Conservation (phyloP, 2,888 invertebrate species). For the Xylophagus ater region DNA sequence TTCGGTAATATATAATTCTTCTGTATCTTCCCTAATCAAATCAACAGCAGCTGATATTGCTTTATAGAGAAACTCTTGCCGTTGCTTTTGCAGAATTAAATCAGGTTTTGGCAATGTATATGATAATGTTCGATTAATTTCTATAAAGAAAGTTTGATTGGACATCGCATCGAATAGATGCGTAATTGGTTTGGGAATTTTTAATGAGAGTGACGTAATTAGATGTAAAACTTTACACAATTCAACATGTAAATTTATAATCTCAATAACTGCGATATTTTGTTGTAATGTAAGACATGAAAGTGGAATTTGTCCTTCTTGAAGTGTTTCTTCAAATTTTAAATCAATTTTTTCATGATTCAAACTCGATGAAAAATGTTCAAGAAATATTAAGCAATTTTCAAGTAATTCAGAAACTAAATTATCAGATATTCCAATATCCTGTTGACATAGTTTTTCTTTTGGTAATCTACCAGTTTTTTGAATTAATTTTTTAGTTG, state of each 20-base stretch:
- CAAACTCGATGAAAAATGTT: slow-evolving; percentile 28
- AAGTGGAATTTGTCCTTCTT: slow-evolving; percentile 47
- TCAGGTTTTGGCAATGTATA: slow-evolving; percentile 56
- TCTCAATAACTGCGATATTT: slow-evolving; percentile 59
- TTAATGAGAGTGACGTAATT: slow-evolving; percentile 66
- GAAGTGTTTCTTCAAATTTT: slow-evolving; percentile 33
- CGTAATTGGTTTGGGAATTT: slow-evolving; percentile 57
- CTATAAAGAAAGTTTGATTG: slow-evolving; percentile 42
- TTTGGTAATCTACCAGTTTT: slow-evolving; percentile 77
- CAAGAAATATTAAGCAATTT: slow-evolving; percentile 36
- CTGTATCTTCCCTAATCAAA: slow-evolving; percentile 51
- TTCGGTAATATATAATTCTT: slow-evolving; percentile 41
- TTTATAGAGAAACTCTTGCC: slow-evolving; percentile 62
- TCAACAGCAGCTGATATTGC: slow-evolving; percentile 64
- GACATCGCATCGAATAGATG: slow-evolving; percentile 65
- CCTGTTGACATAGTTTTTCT: slow-evolving; percentile 69
- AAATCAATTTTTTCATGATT: slow-evolving; percentile 31
- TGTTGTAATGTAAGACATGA: slow-evolving; percentile 62
- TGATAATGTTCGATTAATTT: slow-evolving; percentile 42
- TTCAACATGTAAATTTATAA: slow-evolving; percentile 71
- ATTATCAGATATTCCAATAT: slow-evolving; percentile 57
- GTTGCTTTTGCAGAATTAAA: slow-evolving; percentile 50
- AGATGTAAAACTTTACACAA: slow-evolving; percentile 65
- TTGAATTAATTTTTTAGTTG: slow-evolving; percentile 61
- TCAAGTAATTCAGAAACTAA: slow-evolving; percentile 54